Evolutionary conservation across 2,888 invertebrate species (phyloP).

Genomic region (Sphaeridia pumilis): DNA sequence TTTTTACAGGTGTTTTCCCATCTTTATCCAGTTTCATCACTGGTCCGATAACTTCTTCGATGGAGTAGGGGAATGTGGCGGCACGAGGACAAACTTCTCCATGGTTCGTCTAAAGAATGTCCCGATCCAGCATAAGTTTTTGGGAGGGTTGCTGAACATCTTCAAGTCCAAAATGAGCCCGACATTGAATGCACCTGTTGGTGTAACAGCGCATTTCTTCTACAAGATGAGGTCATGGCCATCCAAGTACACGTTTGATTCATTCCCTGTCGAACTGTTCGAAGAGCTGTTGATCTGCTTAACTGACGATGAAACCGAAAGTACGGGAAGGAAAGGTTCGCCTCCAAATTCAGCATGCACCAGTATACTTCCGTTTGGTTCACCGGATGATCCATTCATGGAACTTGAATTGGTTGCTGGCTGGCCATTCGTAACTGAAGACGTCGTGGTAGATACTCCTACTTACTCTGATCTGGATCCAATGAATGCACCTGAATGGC

Average conservation of each 20-base stretch:
- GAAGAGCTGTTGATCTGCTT: constrained; percentile 15
- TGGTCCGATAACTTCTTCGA: constrained; percentile 61
- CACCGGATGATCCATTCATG: constrained; percentile 32
- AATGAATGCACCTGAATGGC: constrained; percentile 61
- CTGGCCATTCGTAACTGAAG: constrained; percentile 77
- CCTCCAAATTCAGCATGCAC: too few species aligned
- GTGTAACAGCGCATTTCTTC: constrained; percentile 63
- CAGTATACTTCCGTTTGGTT: constrained; percentile 33
- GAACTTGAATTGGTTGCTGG: constrained; percentile 47
- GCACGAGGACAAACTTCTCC: constrained; percentile 70
- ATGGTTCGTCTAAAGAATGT: constrained; percentile 73
- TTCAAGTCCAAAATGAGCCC: constrained; percentile 79
- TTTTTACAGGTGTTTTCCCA: constrained; percentile 55
- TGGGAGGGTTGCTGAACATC: constrained; percentile 66
- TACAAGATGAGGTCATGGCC: constrained; percentile 52
- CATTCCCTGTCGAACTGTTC: constrained; percentile 29
- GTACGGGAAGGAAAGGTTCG: neutral
- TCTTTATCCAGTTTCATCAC: constrained; percentile 75
- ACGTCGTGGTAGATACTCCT: constrained; percentile 74
- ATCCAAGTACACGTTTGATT: constrained; percentile 28
- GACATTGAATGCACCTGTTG: constrained; percentile 47
- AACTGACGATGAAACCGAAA: neutral
- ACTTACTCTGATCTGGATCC: constrained; percentile 82
- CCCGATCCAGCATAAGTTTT: constrained; percentile 67
- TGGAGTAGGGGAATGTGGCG: constrained; percentile 67